Evolutionary conservation across 2,113 vertebrate species (phyloP).

Genomic region (Ptilonorhynchus violaceus): DNA sequence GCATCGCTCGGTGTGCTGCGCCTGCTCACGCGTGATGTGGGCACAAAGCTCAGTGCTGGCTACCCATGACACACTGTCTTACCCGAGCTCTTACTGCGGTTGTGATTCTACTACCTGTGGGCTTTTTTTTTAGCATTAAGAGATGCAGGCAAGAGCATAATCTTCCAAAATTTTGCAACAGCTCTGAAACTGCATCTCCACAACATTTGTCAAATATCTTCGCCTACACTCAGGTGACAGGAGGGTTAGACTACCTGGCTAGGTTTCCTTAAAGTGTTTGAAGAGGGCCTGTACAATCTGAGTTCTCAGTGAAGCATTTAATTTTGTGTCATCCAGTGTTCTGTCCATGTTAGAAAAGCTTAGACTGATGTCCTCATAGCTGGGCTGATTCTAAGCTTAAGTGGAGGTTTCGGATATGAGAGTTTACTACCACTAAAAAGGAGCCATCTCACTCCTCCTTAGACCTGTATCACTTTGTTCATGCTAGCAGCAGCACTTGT

Average conservation of each 20-base stretch:
- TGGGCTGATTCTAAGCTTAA: not conserved
- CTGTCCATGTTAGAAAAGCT: not conserved
- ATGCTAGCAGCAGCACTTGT: not conserved
- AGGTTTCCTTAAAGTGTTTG: not conserved
- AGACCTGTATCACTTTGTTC: not conserved
- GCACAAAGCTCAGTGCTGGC: not conserved
- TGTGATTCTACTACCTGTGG: not conserved
- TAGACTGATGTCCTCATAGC: not conserved
- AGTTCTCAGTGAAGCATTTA: not conserved
- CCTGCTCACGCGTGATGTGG: not conserved
- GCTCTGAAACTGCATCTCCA: not conserved
- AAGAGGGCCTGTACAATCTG: not conserved
- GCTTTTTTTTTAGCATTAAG: not conserved
- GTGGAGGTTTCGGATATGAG: not conserved
- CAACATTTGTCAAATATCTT: not conserved
- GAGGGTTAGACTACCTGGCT: not conserved
- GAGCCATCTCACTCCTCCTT: not conserved
- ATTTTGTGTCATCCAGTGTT: not conserved
- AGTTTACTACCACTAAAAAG: not conserved
- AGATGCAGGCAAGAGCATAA: not conserved
- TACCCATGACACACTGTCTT: not conserved
- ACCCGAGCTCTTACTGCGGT: not conserved
- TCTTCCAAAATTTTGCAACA: not conserved
- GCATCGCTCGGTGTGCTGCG: fast-evolving
- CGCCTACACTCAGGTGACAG: not conserved